These are phyloP conservation scores for Chromis chromis DNA, from an alignment of 2,797 vertebrate genomes.

Conservation along the genomic window DNA sequence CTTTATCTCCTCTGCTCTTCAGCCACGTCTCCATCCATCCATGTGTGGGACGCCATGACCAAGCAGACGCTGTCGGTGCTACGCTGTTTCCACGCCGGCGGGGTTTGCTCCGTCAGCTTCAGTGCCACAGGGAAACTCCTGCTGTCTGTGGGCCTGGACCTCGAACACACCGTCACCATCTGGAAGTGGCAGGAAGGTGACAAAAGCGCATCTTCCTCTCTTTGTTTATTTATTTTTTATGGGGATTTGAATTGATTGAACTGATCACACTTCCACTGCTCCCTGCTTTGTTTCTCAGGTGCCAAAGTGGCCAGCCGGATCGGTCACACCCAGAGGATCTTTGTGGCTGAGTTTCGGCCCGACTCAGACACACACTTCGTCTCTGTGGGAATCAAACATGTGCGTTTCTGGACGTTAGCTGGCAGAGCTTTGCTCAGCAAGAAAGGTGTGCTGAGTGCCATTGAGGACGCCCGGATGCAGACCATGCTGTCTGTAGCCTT, in stretches of 20 bases:
- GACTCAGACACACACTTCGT: conserved; percentile 99
- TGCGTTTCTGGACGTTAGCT: conserved; percentile 96
- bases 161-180: conserved; percentile 94
- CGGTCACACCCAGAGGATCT: conserved; percentile 95
- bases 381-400: conserved; percentile 96
- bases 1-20: conserved; percentile 11
- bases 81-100: conserved; percentile 93
- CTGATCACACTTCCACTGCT: not conserved
- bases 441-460: conserved; percentile 94
- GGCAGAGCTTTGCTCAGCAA: conserved; percentile 95
- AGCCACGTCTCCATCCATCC: conserved; percentile 96
- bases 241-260: not conserved
- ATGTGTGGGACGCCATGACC: conserved; percentile 97
- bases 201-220: not conserved
- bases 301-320: conserved; percentile 94
- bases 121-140: conserved; percentile 97
- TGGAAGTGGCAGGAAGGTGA: conserved; percentile 99
- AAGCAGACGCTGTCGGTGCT: conserved; percentile 95
- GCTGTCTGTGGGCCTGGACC: conserved; percentile 94
- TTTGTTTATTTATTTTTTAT: not conserved
- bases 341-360: conserved; percentile 97
- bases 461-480: conserved; percentile 96
- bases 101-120: conserved; percentile 96
- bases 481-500: conserved; percentile 98
- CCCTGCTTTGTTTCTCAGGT: conserved; percentile 81